Percentiles rank a stretch among this genome's conserved stretches.
Evolutionary conservation across 2,797 vertebrate species (phyloP).

Genomic region (Denticeps clupeoides): DNA sequence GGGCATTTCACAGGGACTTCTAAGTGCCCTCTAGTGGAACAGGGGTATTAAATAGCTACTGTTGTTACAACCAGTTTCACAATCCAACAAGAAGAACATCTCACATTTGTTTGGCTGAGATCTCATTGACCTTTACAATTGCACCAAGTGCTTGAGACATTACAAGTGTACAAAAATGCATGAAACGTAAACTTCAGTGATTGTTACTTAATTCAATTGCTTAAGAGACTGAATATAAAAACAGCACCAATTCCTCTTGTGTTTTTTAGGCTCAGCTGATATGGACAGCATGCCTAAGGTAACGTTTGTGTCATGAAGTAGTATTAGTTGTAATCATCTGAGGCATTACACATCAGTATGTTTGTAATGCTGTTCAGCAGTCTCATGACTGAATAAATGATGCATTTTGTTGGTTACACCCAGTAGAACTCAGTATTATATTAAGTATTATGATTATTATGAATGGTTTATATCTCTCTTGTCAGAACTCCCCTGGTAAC

Average conservation of each 20-base stretch:
- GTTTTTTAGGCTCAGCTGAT: constrained; percentile 76
- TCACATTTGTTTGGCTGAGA: too few relatives aligned
- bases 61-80: too few relatives aligned
- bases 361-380: background rate
- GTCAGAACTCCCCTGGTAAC: constrained; percentile 42
- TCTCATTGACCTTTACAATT: too few relatives aligned
- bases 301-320: constrained; percentile 16
- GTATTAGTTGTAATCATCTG: background rate
- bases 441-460: background rate
- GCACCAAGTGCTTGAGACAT: too few relatives aligned
- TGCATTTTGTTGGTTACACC: too few relatives aligned
- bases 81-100: too few relatives aligned
- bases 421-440: too few relatives aligned
- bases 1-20: too few relatives aligned
- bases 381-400: too few relatives aligned
- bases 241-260: background rate
- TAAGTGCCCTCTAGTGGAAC: too few relatives aligned
- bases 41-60: too few relatives aligned
- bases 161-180: too few relatives aligned
- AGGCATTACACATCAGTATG: constrained; percentile 2
- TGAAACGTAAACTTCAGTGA: background rate
- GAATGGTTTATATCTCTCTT: background rate
- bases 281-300: constrained; percentile 98
- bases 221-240: background rate
- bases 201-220: background rate